Conservation (phyloP, 2,113 vertebrate genomes). For the Tyto alba region DNA sequence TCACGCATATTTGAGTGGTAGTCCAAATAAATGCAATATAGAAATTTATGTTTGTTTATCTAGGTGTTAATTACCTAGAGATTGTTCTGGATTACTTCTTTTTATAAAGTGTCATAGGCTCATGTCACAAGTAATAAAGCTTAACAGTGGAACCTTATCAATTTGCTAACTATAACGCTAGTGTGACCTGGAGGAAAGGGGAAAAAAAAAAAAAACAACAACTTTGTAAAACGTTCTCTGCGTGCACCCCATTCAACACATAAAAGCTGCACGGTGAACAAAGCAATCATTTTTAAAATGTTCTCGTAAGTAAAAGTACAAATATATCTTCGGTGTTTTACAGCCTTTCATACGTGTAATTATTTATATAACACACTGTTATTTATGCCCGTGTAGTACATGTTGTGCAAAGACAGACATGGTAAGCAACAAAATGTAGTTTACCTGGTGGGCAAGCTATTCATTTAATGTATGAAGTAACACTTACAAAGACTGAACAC, state of each 20-base stretch:
- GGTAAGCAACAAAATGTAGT: constrained; percentile 39
- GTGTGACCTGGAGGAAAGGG: constrained; percentile 67
- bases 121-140: constrained; percentile 91
- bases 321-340: constrained; percentile 73
- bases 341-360: constrained; percentile 66
- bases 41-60: constrained; percentile 99
- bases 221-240: constrained; percentile 65
- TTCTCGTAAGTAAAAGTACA: constrained; percentile 69
- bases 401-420: constrained; percentile 52
- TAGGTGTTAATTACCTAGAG: constrained; percentile 99
- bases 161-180: constrained; percentile 74
- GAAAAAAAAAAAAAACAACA: not conserved
- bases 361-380: constrained; percentile 73
- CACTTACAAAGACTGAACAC: not conserved
- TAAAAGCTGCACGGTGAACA: constrained; percentile 52
- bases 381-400: constrained; percentile 59
- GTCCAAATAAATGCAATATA: constrained; percentile 99
- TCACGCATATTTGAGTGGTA: constrained; percentile 99
- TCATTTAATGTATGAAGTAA: not conserved
- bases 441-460: constrained; percentile 58
- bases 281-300: constrained; percentile 70
- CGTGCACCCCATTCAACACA: constrained; percentile 20
- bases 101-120: constrained; percentile 90
- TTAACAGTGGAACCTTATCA: constrained; percentile 85
- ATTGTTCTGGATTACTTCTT: constrained; percentile 96